These are phyloP conservation scores for Coilia nasus DNA, from an alignment of 2,797 vertebrate species.

Conservation along the genomic window DNA sequence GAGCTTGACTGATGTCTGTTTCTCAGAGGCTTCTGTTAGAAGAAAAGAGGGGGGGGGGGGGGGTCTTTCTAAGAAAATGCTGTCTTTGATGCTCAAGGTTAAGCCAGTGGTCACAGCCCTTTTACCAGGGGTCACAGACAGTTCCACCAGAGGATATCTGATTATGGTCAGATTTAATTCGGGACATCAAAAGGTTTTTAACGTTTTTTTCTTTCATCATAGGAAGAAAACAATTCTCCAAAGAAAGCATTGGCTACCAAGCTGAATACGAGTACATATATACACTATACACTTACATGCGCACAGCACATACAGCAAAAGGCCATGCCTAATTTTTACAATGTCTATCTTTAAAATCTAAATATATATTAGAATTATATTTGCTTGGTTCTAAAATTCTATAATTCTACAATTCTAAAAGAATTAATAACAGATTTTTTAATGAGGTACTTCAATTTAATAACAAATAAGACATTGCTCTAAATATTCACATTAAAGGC, in stretches of 20 bases:
- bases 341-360: not conserved
- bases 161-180: constrained; percentile 29
- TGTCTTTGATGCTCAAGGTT: constrained; percentile 51
- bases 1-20: constrained; percentile 51
- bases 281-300: not conserved
- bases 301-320: not conserved
- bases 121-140: constrained; percentile 40
- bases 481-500: not conserved
- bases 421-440: too few relatives aligned
- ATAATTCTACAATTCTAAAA: too few relatives aligned
- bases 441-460: not conserved
- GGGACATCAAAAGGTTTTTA: constrained; percentile 23
- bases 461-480: not conserved
- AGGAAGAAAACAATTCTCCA: not conserved
- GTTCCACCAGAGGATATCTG: constrained; percentile 29
- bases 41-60: not conserved
- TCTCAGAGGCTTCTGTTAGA: constrained; percentile 42
- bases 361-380: not conserved
- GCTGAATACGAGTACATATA: not conserved
- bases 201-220: not conserved
- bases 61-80: constrained; percentile 27
- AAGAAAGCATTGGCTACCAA: not conserved
- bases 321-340: not conserved
- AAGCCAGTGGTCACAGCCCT: constrained; percentile 33
- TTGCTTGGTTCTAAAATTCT: too few relatives aligned